Conservation (phyloP, 2,888 invertebrate species). For the Tholera decimalis region DNA sequence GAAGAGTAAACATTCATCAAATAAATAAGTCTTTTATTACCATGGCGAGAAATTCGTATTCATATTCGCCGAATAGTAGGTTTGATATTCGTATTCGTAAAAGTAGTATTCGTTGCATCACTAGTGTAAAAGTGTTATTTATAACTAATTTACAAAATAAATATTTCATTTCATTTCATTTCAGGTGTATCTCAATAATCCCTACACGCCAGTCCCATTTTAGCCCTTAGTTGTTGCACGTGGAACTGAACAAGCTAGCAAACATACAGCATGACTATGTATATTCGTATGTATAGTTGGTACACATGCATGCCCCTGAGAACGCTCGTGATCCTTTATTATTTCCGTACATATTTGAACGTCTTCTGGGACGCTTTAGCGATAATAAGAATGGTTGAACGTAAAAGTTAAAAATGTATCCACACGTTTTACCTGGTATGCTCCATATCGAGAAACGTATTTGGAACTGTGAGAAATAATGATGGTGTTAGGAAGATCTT, state of each 20-base stretch:
- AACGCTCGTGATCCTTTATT: slow-evolving; percentile 26
- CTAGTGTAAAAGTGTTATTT: no score
- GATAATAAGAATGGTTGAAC: slow-evolving; percentile 10
- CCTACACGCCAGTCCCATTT: neutral
- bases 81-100: no score
- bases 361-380: slow-evolving; percentile 24
- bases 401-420: neutral
- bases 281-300: neutral
- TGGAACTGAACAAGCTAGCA: neutral
- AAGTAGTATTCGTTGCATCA: no score
- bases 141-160: no score
- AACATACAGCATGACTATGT: neutral
- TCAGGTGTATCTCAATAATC: neutral
- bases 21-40: no score
- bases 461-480: no score
- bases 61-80: no score
- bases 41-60: no score
- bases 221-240: neutral
- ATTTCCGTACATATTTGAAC: slow-evolving; percentile 34
- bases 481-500: no score
- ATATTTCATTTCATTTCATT: no score
- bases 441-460: no score
- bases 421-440: neutral
- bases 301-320: slow-evolving; percentile 13
- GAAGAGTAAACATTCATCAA: no score